These are phyloP conservation scores for Astreopora myriophthalma DNA, from an alignment of 64 coral and sea anemone genomes.

Conservation along the genomic window DNA sequence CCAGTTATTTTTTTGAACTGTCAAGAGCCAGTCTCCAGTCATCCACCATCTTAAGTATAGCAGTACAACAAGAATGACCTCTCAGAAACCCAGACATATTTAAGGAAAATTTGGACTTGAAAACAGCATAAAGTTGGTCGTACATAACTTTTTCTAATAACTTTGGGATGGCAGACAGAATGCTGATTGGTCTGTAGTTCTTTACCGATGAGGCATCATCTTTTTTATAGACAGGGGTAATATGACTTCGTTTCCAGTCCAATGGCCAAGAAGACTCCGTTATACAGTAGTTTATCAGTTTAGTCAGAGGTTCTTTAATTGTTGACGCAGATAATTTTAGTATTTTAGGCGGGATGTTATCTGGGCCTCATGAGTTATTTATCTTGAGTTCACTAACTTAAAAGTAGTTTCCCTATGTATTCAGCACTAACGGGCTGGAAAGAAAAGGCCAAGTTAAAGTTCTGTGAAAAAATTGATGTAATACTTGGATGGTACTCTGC, in stretches of 20 bases:
- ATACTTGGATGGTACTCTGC: too few species aligned
- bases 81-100: constrained; percentile 28
- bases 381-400: too few species aligned
- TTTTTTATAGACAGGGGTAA: constrained; percentile 17
- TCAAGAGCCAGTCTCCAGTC: too few species aligned
- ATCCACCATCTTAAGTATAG: not conserved
- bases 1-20: too few species aligned
- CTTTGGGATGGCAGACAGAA: constrained; percentile 43
- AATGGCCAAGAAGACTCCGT: not conserved
- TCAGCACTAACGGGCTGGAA: not conserved
- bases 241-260: constrained; percentile 3
- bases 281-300: constrained; percentile 27
- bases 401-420: too few species aligned
- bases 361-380: too few species aligned
- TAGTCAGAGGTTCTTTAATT: too few species aligned
- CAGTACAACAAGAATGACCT: constrained; percentile 11
- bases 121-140: constrained; percentile 43
- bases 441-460: not conserved
- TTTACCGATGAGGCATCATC: not conserved
- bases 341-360: too few species aligned
- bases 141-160: constrained; percentile 45
- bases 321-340: too few species aligned
- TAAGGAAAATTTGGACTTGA: not conserved
- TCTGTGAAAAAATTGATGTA: not conserved
- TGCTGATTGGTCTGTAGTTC: constrained; percentile 34